Conservation (phyloP, 1,140 invertebrate species). For the Calephelis nemesis region DNA sequence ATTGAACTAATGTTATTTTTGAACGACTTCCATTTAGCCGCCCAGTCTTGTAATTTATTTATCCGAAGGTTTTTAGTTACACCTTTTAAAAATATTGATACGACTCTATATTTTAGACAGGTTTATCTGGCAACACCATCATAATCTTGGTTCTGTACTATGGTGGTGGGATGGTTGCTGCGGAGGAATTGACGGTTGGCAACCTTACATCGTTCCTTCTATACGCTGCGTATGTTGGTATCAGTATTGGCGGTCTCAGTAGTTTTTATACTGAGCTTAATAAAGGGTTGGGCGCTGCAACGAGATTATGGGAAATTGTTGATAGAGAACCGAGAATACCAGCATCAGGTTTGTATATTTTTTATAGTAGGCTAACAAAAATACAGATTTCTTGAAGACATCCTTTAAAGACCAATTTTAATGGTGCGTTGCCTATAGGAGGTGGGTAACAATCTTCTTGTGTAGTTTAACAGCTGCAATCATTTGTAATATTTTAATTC, state of each 20-base stretch:
- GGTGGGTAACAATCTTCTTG: no score
- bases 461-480: no score
- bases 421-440: no score
- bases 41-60: no score
- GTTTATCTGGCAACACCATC: conserved; percentile 94
- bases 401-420: no score
- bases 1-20: no score
- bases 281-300: conserved; percentile 94
- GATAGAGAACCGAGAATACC: conserved; percentile 90
- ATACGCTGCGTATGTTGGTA: conserved; percentile 95
- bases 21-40: no score
- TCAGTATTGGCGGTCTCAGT: conserved; percentile 91
- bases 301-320: conserved; percentile 93
- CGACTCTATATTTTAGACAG: conserved; percentile 84
- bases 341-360: conserved; percentile 71
- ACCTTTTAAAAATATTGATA: not conserved
- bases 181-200: conserved; percentile 91
- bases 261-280: conserved; percentile 96
- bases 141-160: conserved; percentile 96
- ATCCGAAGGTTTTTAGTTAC: no score
- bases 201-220: conserved; percentile 94
- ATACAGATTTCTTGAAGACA: no score
- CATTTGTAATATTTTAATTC: no score
- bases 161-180: conserved; percentile 93
- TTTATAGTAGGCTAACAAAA: conserved; percentile 29